Evolutionary conservation across 2,888 invertebrate species (phyloP).

Genomic region (Arenicola marina): DNA sequence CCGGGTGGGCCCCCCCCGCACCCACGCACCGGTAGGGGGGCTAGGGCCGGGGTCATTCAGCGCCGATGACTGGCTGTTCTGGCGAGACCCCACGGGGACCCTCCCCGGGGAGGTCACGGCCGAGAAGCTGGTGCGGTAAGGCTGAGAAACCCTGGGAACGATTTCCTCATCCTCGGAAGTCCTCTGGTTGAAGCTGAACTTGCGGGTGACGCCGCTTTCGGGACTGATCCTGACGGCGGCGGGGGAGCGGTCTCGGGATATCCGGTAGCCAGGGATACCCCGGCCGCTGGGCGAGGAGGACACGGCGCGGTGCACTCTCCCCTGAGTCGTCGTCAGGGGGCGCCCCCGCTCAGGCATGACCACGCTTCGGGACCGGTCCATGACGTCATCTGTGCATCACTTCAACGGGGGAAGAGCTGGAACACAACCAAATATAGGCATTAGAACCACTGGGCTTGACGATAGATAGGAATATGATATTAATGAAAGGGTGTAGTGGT

Average conservation of each 20-base stretch:
- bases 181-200: constrained; percentile 16
- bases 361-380: too few species aligned
- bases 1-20: not conserved
- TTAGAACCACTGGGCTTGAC: too few species aligned
- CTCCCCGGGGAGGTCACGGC: constrained; percentile 45
- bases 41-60: not conserved
- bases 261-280: not conserved
- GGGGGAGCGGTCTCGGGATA: constrained; percentile 6
- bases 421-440: too few species aligned
- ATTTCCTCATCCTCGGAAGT: constrained; percentile 14
- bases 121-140: constrained; percentile 54
- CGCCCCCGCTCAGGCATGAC: too few species aligned
- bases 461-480: too few species aligned
- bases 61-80: not conserved
- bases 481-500: too few species aligned
- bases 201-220: constrained; percentile 23
- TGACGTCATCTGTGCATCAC: too few species aligned
- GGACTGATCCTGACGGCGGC: constrained; percentile 18
- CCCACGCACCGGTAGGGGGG: not conserved
- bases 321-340: too few species aligned
- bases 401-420: too few species aligned
- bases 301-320: too few species aligned
- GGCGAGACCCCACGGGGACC: constrained; percentile 1
- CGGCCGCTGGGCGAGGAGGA: not conserved
- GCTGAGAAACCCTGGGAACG: constrained; percentile 41